Base-by-base conservation (phyloP, 2,113 vertebrate species). In the Lepisosteus oculatus region DNA sequence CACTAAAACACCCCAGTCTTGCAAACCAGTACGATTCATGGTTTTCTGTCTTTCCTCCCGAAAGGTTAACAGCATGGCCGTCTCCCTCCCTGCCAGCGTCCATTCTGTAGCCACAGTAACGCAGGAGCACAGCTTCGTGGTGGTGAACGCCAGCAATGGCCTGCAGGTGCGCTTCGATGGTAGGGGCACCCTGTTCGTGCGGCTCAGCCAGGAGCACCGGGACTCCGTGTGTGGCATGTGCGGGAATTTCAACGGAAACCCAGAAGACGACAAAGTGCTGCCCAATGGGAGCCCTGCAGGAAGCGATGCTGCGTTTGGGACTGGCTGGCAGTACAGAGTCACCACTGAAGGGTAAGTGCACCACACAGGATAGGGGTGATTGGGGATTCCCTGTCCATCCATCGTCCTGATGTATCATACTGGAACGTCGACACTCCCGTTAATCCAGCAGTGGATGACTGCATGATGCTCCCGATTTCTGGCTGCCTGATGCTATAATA, bases 201-300 rank as follows among this genome's bases (percentile, higher is more conserved):
- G 63, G 65, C 61, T 88, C 0, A 74, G 42, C 0, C 73, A 76
- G 11, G 45, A 68, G 3, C 72, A 61, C 68, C 8, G 4, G 13
- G 71, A 80, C 45, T 67, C 13, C 55, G 72, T 90, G 3, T 82
- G 66, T 0, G 85, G 89, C 1, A 87, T 90, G 85, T 87, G 88
- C 70, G 83, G 89, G 6, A 88, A 92, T 76, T 84, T 82, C 75
- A 92, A 85, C 4, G 75, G 71, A 6, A 13, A 88, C 56, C 72
- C 76, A 64, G 12, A 15, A 17, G 90, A 91, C 67, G 90, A 92
- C 72, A 90, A 86, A 79, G 71, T 77, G 6, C 54, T 78, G 14
- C 86, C 86, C 0, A 79, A 65, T 56, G 90, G 90, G 41, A 72
- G 65, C 0, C 13, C n/a, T 4, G 79, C 86, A 4, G 73, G n/a